A percentile compares a stretch with the other conserved stretches of the same genome.
Conservation (phyloP, 2,797 vertebrate genomes). For the Lepilemur ruficaudatus region DNA sequence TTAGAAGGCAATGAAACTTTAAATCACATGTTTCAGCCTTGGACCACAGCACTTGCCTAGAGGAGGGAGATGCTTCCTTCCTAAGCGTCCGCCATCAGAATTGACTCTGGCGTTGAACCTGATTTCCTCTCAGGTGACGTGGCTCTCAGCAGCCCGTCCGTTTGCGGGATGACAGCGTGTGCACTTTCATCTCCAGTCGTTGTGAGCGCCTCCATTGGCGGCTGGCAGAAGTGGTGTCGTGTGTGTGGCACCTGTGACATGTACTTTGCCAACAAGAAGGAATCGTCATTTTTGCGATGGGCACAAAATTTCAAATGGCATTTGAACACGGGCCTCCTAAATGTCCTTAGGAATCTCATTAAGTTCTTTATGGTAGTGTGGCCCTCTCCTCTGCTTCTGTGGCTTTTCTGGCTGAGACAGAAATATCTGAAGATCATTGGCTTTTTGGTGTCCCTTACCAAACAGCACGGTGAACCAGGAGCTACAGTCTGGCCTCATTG, state of each 20-base stretch:
- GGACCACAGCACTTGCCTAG: accelerated
- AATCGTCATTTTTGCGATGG: background rate
- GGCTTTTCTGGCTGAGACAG: background rate
- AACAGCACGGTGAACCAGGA: background rate
- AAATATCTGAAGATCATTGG: background rate
- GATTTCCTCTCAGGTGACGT: accelerated
- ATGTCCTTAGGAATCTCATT: accelerated
- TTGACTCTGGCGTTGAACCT: background rate
- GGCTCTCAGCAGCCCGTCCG: background rate
- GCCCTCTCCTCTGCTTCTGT: background rate
- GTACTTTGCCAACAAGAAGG: background rate
- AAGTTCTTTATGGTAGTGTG: background rate
- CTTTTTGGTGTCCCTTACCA: background rate
- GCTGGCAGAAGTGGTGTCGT: background rate
- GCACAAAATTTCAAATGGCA: background rate
- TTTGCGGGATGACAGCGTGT: background rate
- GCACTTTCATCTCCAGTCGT: background rate
- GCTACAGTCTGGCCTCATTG: accelerated
- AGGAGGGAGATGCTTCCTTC: background rate
- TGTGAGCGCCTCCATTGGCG: background rate
- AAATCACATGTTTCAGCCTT: background rate
- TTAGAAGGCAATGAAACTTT: background rate
- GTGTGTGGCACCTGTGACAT: background rate
- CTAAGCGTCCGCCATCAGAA: background rate
- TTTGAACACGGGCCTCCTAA: background rate